Percentiles rank a stretch among this genome's conserved stretches.
Conservation (phyloP, 2,888 invertebrate species). For the Balanococcus diminutus region DNA sequence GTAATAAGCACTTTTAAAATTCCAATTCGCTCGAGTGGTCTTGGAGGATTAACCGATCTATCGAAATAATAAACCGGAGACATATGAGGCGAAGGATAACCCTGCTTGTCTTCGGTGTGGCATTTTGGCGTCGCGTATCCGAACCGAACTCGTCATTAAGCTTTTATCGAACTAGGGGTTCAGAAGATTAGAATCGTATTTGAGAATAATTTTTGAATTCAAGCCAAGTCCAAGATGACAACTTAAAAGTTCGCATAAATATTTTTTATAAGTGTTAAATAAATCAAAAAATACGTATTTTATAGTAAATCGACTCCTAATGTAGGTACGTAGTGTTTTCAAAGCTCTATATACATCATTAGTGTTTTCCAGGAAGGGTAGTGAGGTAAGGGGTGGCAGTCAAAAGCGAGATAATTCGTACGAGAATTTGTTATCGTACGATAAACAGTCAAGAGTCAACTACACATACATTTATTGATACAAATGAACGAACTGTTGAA, state of each 20-base stretch:
- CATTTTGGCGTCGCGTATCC: too few relatives aligned
- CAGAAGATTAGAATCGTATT: not conserved
- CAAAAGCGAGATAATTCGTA: too few relatives aligned
- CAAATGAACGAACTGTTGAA: slow-evolving; percentile 18
- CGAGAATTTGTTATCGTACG: not conserved
- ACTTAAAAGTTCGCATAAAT: too few relatives aligned
- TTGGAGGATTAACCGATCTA: not conserved
- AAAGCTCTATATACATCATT: too few relatives aligned
- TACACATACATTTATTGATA: not conserved
- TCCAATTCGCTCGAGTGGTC: not conserved
- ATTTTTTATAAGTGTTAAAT: too few relatives aligned
- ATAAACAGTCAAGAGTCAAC: not conserved
- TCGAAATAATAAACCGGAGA: not conserved
- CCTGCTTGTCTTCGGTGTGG: too few relatives aligned
- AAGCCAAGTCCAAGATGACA: too few relatives aligned
- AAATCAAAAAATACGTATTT: too few relatives aligned
- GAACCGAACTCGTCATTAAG: too few relatives aligned
- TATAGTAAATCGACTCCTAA: not conserved
- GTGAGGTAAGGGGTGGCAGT: not conserved
- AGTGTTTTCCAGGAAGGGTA: not conserved
- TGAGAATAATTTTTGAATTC: not conserved
- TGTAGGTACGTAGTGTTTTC: not conserved
- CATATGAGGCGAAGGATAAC: not conserved
- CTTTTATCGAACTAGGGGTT: not conserved
- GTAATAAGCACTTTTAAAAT: not conserved